phyloP scores from a whole-genome alignment of 2,888 invertebrate species.

The Corythucha ciliata region DNA sequence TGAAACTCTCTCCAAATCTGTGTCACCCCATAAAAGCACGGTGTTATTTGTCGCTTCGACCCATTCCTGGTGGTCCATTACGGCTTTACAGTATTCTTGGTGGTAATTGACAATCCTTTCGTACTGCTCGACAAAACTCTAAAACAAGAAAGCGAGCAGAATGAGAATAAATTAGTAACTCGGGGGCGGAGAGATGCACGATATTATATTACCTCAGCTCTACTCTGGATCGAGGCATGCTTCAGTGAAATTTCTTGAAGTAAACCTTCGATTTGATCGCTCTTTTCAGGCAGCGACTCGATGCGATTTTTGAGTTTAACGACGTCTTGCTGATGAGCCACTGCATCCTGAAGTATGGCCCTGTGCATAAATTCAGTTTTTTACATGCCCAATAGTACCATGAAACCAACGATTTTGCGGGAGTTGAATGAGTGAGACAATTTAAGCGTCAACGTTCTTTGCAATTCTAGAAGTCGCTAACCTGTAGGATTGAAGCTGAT shows the following conservation, averaged over 20 bases:
- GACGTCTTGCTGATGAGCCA: slow-evolving; percentile 75
- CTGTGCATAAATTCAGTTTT: slow-evolving; percentile 20
- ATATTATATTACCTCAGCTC: slow-evolving; percentile 48
- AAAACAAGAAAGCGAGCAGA: slow-evolving; percentile 23
- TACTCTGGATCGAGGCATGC: slow-evolving; percentile 58
- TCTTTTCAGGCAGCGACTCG: slow-evolving; percentile 67
- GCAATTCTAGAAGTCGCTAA: slow-evolving; percentile 5
- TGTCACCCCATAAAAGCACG: slow-evolving; percentile 72
- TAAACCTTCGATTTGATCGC: slow-evolving; percentile 62
- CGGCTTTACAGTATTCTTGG: slow-evolving; percentile 77
- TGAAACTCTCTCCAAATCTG: slow-evolving; percentile 71
- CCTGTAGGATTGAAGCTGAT: slow-evolving; percentile 75
- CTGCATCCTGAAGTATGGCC: slow-evolving; percentile 67
- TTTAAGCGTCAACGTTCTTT: not conserved
- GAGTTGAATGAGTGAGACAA: not conserved
- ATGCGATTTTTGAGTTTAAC: slow-evolving; percentile 70
- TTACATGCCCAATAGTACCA: not conserved
- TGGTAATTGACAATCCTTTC: slow-evolving; percentile 82
- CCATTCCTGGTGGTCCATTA: slow-evolving; percentile 79
- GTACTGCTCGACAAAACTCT: slow-evolving; percentile 68
- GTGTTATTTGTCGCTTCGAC: slow-evolving; percentile 74
- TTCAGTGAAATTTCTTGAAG: slow-evolving; percentile 60
- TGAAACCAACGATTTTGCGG: not conserved
- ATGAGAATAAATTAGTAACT: too few species aligned
- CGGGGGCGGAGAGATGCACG: too few species aligned